These are phyloP conservation scores for Bradypus variegatus DNA, from an alignment of 2,797 vertebrate species.

Conservation along the genomic window DNA sequence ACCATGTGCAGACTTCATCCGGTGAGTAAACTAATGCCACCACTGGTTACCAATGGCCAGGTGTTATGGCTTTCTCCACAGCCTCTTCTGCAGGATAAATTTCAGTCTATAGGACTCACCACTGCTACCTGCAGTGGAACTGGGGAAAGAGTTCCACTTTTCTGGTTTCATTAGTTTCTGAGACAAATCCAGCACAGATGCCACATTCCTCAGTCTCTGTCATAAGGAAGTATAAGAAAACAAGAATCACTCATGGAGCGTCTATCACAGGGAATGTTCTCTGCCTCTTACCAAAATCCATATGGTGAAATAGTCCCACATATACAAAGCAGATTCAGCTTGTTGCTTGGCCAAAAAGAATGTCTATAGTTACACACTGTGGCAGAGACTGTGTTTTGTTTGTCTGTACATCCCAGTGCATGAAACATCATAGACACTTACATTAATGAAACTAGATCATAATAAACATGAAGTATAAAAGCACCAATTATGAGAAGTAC, in stretches of 20 bases:
- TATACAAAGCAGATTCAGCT: neutral
- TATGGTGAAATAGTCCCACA: neutral
- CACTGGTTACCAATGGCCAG: neutral
- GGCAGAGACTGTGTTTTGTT: neutral
- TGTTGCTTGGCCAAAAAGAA: neutral
- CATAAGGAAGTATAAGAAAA: neutral
- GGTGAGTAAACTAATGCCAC: neutral
- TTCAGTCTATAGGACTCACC: neutral
- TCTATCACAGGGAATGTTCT: neutral
- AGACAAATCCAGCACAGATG: neutral
- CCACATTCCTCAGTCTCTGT: neutral
- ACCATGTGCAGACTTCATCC: neutral
- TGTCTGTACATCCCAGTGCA: neutral
- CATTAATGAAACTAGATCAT: neutral
- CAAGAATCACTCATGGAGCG: neutral
- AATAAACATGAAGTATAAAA: neutral
- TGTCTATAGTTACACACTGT: rapidly evolving
- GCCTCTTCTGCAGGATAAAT: neutral
- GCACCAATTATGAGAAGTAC: neutral
- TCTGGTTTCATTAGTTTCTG: neutral
- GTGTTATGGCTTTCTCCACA: neutral
- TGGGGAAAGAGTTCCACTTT: neutral
- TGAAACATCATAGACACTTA: neutral
- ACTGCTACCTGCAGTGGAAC: neutral
- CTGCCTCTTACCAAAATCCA: neutral